phyloP scores from a whole-genome alignment of 2,888 invertebrate species.

The Strigamia maritima region DNA sequence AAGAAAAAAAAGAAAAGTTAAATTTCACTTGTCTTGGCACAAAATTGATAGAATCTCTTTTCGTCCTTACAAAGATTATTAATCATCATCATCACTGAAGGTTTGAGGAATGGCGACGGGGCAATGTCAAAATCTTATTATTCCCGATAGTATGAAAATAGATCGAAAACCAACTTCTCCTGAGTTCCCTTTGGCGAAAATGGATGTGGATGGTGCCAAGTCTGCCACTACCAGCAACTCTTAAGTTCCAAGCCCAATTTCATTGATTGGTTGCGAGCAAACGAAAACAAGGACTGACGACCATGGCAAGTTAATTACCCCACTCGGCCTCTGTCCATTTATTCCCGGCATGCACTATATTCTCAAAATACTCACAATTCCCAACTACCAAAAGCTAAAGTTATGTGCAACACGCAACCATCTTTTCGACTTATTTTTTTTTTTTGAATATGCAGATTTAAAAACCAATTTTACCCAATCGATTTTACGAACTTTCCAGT shows the following conservation, averaged over 20 bases:
- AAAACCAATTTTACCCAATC: constrained; percentile 5
- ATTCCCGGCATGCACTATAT: constrained; percentile 6
- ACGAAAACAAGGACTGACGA: constrained; percentile 26
- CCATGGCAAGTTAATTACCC: constrained; percentile 27
- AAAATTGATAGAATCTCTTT: constrained; percentile 29
- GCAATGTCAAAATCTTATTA: constrained; percentile 27
- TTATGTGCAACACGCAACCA: neutral
- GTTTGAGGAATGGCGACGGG: constrained; percentile 22
- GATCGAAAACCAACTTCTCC: constrained; percentile 27
- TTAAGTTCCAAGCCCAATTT: constrained; percentile 18
- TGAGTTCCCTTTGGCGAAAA: constrained; percentile 27
- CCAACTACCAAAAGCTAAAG: neutral
- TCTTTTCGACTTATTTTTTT: neutral
- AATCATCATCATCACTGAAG: constrained; percentile 25
- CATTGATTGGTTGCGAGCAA: constrained; percentile 25
- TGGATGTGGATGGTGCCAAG: constrained; percentile 29
- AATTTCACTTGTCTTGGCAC: constrained; percentile 24
- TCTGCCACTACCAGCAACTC: constrained; percentile 19
- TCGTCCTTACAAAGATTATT: constrained; percentile 24
- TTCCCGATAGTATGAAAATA: constrained; percentile 29
- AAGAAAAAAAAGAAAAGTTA: constrained; percentile 9
- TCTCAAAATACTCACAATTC: neutral
- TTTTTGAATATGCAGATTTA: neutral
- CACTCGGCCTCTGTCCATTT: constrained; percentile 27
- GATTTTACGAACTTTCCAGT: neutral